Percentiles rank a stretch among this genome's conserved stretches.
These are phyloP conservation scores for Anastrepha obliqua DNA, from an alignment of 1,140 invertebrate genomes.

Conservation along the genomic window DNA sequence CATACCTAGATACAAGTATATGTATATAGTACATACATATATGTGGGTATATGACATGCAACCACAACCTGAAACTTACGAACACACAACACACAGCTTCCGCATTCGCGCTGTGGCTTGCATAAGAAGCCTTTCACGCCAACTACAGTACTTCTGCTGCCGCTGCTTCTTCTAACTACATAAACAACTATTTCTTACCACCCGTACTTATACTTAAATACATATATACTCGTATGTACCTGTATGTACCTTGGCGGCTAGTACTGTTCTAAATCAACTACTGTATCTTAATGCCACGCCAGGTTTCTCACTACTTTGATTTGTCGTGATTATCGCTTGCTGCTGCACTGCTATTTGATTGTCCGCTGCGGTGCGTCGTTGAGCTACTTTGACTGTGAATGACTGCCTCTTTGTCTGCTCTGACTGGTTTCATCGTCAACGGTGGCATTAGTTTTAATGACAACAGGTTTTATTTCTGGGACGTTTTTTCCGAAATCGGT, in stretches of 20 bases:
- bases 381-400: background rate
- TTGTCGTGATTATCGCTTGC: background rate
- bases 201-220: background rate
- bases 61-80: conserved; percentile 30
- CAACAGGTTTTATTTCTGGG: conserved; percentile 2
- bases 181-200: background rate
- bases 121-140: conserved; percentile 16
- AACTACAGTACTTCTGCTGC: conserved; percentile 14
- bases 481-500: background rate
- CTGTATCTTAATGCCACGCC: background rate
- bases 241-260: background rate
- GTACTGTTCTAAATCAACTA: background rate
- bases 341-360: conserved; percentile 3
- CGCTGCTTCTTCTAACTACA: background rate
- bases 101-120: conserved; percentile 21
- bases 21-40: background rate
- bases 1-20: background rate
- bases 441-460: background rate
- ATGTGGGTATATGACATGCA: background rate
- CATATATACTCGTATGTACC: no score
- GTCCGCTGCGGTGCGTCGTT: background rate
- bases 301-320: background rate
- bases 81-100: conserved; percentile 32
- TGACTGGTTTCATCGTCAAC: background rate
- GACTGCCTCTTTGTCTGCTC: background rate